Evolutionary conservation across 2,113 vertebrate genomes (phyloP).

Genomic region (Lipophrys pholis): DNA sequence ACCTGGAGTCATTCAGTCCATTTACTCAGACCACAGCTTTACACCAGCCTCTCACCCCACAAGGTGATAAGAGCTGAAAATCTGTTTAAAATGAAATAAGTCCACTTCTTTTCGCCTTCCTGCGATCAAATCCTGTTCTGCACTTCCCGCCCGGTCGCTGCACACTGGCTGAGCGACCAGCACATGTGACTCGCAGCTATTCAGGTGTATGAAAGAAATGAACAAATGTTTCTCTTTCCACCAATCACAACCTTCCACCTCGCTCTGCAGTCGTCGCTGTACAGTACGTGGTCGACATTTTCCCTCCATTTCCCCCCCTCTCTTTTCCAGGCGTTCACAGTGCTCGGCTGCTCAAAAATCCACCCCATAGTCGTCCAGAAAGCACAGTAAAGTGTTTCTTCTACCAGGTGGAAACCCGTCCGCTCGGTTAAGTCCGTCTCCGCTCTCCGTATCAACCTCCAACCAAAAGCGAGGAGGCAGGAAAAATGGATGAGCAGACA

Average conservation of each 20-base stretch:
- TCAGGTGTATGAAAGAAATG: slow-evolving; percentile 79
- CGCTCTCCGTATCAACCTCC: slow-evolving; percentile 41
- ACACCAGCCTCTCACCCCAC: slow-evolving; percentile 48
- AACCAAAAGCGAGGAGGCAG: slow-evolving; percentile 33
- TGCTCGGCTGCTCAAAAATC: slow-evolving; percentile 7
- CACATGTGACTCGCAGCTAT: slow-evolving; percentile 74
- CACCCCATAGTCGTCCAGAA: not conserved
- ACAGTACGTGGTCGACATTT: slow-evolving; percentile 74
- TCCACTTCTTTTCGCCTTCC: not conserved
- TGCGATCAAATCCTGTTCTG: slow-evolving; percentile 29
- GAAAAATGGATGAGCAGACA: slow-evolving; percentile 72
- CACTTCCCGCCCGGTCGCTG: slow-evolving; percentile 45
- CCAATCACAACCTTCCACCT: slow-evolving; percentile 86
- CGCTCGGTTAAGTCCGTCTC: slow-evolving; percentile 28
- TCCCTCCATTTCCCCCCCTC: slow-evolving; percentile 76
- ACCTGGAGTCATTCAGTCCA: slow-evolving; percentile 44
- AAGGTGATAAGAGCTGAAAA: slow-evolving; percentile 28
- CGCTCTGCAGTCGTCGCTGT: slow-evolving; percentile 72
- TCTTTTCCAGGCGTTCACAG: slow-evolving; percentile 13
- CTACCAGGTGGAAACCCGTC: slow-evolving; percentile 8
- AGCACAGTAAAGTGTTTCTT: not conserved
- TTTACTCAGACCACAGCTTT: slow-evolving; percentile 40
- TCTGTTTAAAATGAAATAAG: slow-evolving; percentile 28
- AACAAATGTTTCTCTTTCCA: slow-evolving; percentile 78
- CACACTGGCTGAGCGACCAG: slow-evolving; percentile 33